Base-by-base conservation (phyloP, 2,113 vertebrate species). In the Himantopus leucocephalus region DNA sequence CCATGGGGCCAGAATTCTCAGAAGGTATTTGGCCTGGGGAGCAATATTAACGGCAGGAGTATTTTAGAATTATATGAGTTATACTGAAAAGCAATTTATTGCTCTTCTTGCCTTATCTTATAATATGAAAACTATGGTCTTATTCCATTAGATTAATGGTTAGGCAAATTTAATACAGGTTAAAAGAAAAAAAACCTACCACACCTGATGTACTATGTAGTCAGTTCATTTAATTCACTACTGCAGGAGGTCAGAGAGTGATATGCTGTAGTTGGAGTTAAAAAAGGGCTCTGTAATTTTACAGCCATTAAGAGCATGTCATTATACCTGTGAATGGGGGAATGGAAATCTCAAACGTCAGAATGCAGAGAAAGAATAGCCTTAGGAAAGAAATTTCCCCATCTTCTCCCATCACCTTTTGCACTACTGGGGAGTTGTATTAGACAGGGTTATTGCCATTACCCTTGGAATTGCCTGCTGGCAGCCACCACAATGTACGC, bases 221-320 rank as follows among this genome's bases (percentile, higher is more conserved):
- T 91, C 95, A 94, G 90, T 76, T 91, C 76, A 56, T 93, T 83
- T 92, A 96, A 97, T 96, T 97, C 97, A 78, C 88, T 94, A 17
- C 93, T 74, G 91, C 82, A 91, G 96, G 93, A 96, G 96, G 96
- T 89, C 93, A 96, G 60, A 76, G 91, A 87, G 83, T 75, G 95
- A 92, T 93, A 77, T 71, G 92, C 95, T 96, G 76, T 39, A 72
- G 91, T 11, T 91, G 67, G 92, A 96, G 93, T 93, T 94, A 84
- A 94, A 94, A 97, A 96, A 88, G 94, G 85, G 92, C 92, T 88
- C 94, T 96, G 94, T 96, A 97, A 96, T 97, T 97, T 96, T 95
- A 96, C 83, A 93, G 92, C 95, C 94, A 97, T 97, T 97, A 97
- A 94, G 71, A 91, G 63, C 56, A 91, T 93, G 92, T 91, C 94